Evolutionary conservation across 2,113 vertebrate genomes (phyloP).

Genomic region (Fulmarus glacialis): DNA sequence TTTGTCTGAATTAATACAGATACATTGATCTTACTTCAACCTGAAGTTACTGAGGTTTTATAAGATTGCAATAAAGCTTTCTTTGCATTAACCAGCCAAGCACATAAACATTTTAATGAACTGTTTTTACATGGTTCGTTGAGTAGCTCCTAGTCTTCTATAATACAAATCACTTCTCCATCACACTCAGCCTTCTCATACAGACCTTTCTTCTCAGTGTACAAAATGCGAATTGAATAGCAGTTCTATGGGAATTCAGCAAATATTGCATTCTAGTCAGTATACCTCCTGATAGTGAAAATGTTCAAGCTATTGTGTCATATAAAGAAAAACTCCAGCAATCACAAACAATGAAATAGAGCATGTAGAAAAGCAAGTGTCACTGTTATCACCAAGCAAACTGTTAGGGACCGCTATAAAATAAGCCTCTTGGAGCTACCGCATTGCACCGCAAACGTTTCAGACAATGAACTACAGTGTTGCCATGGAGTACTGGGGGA

Average conservation of each 20-base stretch:
- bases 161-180: slow-evolving; percentile 71
- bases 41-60: slow-evolving; percentile 71
- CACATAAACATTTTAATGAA: slow-evolving; percentile 86
- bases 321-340: background rate
- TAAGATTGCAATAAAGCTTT: slow-evolving; percentile 76
- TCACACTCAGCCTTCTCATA: background rate
- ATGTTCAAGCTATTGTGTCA: background rate
- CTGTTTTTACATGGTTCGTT: slow-evolving; percentile 81
- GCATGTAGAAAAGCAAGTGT: background rate
- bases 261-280: background rate
- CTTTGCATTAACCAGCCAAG: slow-evolving; percentile 80
- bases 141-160: slow-evolving; percentile 71
- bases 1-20: slow-evolving; percentile 47
- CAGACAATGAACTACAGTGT: background rate
- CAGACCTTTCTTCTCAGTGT: slow-evolving; percentile 38
- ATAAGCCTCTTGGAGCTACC: background rate
- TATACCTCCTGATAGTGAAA: background rate
- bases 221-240: slow-evolving; percentile 39
- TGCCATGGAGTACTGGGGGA: background rate
- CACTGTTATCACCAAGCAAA: background rate
- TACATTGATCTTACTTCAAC: slow-evolving; percentile 52
- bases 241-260: background rate
- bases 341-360: background rate
- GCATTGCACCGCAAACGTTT: background rate
- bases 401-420: background rate